These are phyloP conservation scores for Patiria pectinifera DNA, from an alignment of 53 echinoderm and acorn worm species.

Conservation along the genomic window DNA sequence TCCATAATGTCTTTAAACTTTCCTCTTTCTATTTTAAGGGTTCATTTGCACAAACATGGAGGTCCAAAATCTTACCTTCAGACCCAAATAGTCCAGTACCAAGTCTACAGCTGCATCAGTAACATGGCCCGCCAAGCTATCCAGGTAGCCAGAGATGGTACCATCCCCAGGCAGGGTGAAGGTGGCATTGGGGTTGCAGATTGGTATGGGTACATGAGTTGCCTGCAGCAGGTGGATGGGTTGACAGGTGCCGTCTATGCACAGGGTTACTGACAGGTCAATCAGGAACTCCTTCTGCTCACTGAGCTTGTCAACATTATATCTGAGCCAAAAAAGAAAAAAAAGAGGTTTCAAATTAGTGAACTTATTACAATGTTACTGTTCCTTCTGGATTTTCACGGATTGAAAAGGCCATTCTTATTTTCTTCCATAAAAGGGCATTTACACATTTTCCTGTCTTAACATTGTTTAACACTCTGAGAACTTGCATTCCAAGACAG, in stretches of 20 bases:
- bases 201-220: conserved; percentile 46
- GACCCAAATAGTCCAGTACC: conserved; percentile 33
- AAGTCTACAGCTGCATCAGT: conserved; percentile 43
- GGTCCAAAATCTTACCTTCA: conserved; percentile 11
- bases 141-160: conserved; percentile 38
- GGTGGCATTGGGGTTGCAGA: conserved; percentile 53
- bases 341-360: background rate
- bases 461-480: too few species aligned
- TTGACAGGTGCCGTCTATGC: conserved; percentile 43
- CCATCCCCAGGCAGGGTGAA: conserved; percentile 55
- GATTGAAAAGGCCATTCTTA: too few species aligned
- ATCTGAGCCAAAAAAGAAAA: conserved; percentile 9
- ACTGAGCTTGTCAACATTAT: conserved; percentile 1
- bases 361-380: too few species aligned
- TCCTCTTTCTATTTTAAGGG: too few species aligned
- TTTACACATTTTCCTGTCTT: too few species aligned
- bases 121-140: background rate
- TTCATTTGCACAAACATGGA: too few species aligned
- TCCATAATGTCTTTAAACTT: too few species aligned
- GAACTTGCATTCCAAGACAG: too few species aligned
- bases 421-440: too few species aligned
- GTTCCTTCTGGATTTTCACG: too few species aligned
- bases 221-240: conserved; percentile 32
- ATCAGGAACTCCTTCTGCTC: conserved; percentile 41
- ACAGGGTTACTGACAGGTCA: conserved; percentile 31